phyloP scores from a whole-genome alignment of 2,113 vertebrate species.

The Gobio gobio region DNA sequence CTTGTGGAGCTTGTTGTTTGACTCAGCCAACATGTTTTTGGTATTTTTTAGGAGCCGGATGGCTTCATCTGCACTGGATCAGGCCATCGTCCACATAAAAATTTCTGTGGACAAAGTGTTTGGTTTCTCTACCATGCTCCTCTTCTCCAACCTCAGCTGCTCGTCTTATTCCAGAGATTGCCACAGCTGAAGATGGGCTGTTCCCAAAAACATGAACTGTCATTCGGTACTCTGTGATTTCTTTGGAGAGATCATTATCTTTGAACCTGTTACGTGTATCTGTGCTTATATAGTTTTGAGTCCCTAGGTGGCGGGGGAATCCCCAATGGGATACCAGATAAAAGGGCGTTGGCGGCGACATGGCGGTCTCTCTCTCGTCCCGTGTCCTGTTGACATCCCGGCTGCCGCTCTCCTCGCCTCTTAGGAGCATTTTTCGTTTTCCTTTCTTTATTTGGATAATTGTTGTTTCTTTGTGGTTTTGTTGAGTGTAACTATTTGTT shows the following conservation, averaged over 20 bases:
- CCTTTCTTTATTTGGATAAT: too few relatives aligned
- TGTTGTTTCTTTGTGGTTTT: too few relatives aligned
- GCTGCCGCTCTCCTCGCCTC: too few relatives aligned
- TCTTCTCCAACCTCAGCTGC: background rate
- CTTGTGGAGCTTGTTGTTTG: slow-evolving; percentile 39
- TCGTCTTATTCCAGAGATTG: background rate
- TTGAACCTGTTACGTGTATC: too few relatives aligned
- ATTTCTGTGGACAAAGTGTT: background rate
- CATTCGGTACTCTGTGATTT: background rate
- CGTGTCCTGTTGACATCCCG: too few relatives aligned
- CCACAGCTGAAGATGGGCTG: slow-evolving; percentile 3
- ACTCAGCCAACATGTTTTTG: background rate
- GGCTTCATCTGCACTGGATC: background rate
- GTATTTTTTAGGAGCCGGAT: background rate
- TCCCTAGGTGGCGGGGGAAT: too few relatives aligned
- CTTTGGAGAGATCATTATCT: slow-evolving; percentile 25
- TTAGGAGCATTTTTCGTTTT: too few relatives aligned
- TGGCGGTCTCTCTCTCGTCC: too few relatives aligned
- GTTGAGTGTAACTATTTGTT: too few relatives aligned
- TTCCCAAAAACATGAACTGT: background rate
- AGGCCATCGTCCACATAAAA: slow-evolving; percentile 7
- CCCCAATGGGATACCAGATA: too few relatives aligned
- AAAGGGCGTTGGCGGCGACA: too few relatives aligned
- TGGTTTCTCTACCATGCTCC: background rate
- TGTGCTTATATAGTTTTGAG: too few relatives aligned